Base-by-base conservation (phyloP, 2,797 vertebrate species). In the Lacerta agilis region DNA sequence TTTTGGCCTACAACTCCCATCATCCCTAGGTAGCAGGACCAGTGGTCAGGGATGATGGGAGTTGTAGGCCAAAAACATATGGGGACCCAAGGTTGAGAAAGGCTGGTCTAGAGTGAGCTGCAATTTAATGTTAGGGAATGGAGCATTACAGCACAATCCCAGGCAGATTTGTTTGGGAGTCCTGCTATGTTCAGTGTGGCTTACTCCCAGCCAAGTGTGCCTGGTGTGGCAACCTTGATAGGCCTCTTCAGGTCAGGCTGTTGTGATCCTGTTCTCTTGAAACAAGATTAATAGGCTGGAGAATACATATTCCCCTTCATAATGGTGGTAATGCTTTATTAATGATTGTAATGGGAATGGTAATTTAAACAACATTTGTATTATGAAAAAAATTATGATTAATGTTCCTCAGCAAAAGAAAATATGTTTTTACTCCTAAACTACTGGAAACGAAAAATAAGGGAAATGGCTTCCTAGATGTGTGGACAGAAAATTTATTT, bases 391-490 rank as follows among this genome's bases (percentile, higher is more conserved):
- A 36, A 66, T 61, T 33, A 79, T 80, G 20, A 80, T 79, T 25
- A 13, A 43, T n/a, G 27, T 69, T 69, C 9, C 17, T 69, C 41
- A 41, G 18, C 11, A 45, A 67, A 82, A 82, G 5, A 69, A 49
- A 33, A 33, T 49, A 2, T 3, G 5, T 25, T 49, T 45, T 82
- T 83, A 27, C 20, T 43, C 29, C 41, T 80, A 71, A 36, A 25
- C 29, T 29, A 4, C 1, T 75, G 6, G 36, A 29, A 17, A 61
- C 45, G 27, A 81, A 25, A 25, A 81, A 41, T n/a, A 81, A 41
- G 58, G 5, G 33, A 23, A 61, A 80, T n/a, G 17, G 33, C 33
- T 58, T 38, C 18, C 9, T 93, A 91, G 89, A 72, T 84, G 43
- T 15, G 61, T 41, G 29, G 55, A 89, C 27, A 36, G 0, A 69